Evolutionary conservation across 2,888 invertebrate genomes (phyloP).

Genomic region (Ommatoiulus sabulosus): DNA sequence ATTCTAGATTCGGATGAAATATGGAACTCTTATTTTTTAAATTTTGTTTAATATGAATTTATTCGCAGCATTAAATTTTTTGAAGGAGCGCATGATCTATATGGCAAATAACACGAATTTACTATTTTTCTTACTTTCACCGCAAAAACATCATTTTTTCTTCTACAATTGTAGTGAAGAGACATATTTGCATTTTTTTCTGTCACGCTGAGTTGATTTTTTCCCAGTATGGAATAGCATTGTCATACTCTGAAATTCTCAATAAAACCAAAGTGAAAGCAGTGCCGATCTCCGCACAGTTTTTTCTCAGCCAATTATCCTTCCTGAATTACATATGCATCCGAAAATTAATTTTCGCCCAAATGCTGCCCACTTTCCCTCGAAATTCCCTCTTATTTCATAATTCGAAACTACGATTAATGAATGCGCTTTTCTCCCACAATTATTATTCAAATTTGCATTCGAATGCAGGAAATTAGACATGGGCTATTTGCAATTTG

Average conservation of each 20-base stretch:
- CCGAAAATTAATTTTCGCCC: background rate
- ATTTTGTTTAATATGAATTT: no score
- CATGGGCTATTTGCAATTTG: background rate
- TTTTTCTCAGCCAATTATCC: slow-evolving; percentile 26
- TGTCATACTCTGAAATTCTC: background rate
- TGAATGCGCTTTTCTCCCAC: background rate
- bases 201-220: no score
- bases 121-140: no score
- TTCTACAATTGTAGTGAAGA: no score
- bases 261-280: background rate
- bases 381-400: background rate
- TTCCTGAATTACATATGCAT: background rate
- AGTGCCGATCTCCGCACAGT: background rate
- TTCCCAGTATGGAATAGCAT: background rate
- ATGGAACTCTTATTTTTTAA: no score
- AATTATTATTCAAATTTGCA: background rate
- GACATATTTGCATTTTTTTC: no score
- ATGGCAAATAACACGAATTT: no score
- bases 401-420: background rate
- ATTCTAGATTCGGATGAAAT: no score
- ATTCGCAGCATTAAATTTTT: no score
- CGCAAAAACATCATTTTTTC: no score
- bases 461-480: background rate
- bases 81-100: no score
- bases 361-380: background rate